Base-by-base conservation (phyloP, 2,797 vertebrate genomes). In the Ptychadena robeensis region DNA sequence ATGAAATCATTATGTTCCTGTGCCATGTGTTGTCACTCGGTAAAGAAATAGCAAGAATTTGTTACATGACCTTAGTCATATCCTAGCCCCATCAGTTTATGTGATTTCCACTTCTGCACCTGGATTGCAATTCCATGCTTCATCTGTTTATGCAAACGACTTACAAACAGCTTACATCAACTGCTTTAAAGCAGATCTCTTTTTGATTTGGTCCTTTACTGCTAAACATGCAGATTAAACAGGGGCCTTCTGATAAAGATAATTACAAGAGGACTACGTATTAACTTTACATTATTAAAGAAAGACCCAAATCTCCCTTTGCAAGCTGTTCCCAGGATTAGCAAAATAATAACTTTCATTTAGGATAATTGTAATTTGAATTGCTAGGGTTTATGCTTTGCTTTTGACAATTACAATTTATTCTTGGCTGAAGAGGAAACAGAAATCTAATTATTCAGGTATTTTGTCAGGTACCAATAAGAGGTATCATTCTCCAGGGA, bases 331-430 rank as follows among this genome's bases (percentile, higher is more conserved):
- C 90, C 86, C 0, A 0, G 91, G 92, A 93, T 95, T 94, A 93
- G 88, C 89, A 90, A 88, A 93, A 93, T 91, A 93, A 92, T 92
- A 92, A 93, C 91, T 94, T 93, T 94, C 92, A 90, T 94, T 92
- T 90, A 89, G 87, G 89, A 90, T 91, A 91, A 94, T 91, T 92
- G 92, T 91, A 86, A 76, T 90, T 89, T 88, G 90, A 77, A 37
- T 90, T 38, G n/a, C 87, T 88, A 83, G 28, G 83, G 88, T 80
- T 87, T 81, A 68, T 79, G 81, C 61, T 79, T 69, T 80, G 85
- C 86, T 88, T 88, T 85, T 85, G 83, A 87, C 32, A 75, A 85
- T 72, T 79, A 75, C 30, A 77, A 72, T 85, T 86, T 83, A 80
- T 79, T 82, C 72, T 85, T 80, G 81, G 72, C 76, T 78, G 75